Conservation (phyloP, 2,888 invertebrate species). For the Barypeithes pellucidus region DNA sequence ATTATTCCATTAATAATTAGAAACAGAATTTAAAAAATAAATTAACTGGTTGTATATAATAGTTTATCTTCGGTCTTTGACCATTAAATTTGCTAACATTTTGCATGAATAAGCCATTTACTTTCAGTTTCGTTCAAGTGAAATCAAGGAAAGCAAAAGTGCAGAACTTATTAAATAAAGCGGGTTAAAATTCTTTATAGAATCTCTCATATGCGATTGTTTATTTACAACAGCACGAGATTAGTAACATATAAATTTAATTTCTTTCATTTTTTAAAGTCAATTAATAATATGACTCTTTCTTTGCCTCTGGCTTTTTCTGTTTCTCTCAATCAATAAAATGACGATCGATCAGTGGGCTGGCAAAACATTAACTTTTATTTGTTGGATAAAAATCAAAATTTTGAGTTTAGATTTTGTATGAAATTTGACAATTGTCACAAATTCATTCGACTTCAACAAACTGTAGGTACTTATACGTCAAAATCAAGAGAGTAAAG, state of each 20-base stretch:
- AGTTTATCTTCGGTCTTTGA: slow-evolving; percentile 10
- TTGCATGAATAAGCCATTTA: slow-evolving; percentile 14
- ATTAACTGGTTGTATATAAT: neutral
- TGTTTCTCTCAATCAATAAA: neutral
- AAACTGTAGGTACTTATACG: too few species aligned
- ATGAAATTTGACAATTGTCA: too few species aligned
- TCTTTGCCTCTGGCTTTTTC: neutral
- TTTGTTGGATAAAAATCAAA: too few species aligned
- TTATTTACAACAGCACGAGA: slow-evolving; percentile 1
- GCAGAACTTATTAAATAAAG: neutral
- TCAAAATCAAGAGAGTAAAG: too few species aligned
- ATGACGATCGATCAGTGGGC: too few species aligned
- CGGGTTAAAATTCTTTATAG: slow-evolving; percentile 9
- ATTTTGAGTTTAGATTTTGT: too few species aligned
- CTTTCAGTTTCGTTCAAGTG: slow-evolving; percentile 37
- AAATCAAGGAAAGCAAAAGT: slow-evolving; percentile 30
- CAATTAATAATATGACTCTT: neutral
- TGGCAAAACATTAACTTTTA: too few species aligned
- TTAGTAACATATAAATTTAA: neutral
- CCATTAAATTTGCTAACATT: slow-evolving; percentile 13
- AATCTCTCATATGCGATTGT: slow-evolving; percentile 2
- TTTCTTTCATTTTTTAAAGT: neutral
- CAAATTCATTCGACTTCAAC: too few species aligned
- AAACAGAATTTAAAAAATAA: neutral
- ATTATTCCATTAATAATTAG: too few species aligned